Conservation (phyloP, 2,797 vertebrate genomes). For the Atherinosoma microstoma region DNA sequence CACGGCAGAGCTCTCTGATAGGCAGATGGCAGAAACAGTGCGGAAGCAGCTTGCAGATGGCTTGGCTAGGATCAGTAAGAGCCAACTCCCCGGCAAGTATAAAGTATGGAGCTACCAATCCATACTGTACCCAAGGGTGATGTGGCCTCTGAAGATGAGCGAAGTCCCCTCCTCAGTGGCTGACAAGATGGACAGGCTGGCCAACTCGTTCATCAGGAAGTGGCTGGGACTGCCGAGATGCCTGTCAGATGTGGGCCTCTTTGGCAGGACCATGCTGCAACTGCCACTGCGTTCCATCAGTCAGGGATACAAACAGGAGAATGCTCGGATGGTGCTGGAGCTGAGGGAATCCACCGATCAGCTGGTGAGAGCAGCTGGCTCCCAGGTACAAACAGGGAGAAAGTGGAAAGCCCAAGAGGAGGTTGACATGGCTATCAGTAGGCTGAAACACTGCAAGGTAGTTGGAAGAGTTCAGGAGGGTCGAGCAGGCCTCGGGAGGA, state of each 20-base stretch:
- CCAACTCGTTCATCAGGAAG: not conserved
- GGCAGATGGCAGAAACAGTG: not conserved
- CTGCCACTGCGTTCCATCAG: not conserved
- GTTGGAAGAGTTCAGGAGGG: too few relatives aligned
- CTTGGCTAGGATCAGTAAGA: not conserved
- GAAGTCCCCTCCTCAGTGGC: not conserved
- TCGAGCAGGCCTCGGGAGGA: too few relatives aligned
- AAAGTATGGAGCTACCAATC: constrained; percentile 6
- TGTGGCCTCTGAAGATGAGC: not conserved
- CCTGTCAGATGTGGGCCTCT: not conserved
- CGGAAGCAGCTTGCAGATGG: not conserved
- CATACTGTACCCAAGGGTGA: not conserved
- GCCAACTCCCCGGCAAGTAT: not conserved
- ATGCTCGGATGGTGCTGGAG: too few relatives aligned
- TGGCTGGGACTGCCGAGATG: not conserved
- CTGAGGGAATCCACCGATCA: too few relatives aligned
- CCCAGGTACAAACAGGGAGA: too few relatives aligned
- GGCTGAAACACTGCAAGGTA: too few relatives aligned
- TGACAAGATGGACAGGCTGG: not conserved
- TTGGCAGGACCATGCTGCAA: not conserved
- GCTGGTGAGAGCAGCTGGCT: too few relatives aligned
- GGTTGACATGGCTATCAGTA: too few relatives aligned
- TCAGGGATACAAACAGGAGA: too few relatives aligned
- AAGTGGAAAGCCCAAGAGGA: too few relatives aligned
- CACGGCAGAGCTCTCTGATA: not conserved